Evolutionary conservation across 1,140 invertebrate genomes (phyloP).

Genomic region (Drosophila kepulauana): DNA sequence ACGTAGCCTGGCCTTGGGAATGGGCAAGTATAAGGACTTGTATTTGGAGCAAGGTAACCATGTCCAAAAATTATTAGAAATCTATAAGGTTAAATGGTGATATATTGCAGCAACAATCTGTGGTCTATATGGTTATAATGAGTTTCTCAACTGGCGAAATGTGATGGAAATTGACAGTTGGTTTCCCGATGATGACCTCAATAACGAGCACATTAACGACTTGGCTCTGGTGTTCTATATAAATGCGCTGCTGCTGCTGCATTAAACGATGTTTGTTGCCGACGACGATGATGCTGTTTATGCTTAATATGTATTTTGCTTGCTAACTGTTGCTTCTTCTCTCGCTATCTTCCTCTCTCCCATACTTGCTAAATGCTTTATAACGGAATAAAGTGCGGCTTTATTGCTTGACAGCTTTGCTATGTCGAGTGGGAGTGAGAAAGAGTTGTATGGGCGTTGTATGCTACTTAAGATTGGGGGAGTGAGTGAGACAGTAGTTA

Average conservation of each 20-base stretch:
- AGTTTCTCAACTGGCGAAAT: constrained; percentile 80
- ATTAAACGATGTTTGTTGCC: constrained; percentile 36
- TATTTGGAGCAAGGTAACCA: constrained; percentile 73
- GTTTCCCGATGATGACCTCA: constrained; percentile 43
- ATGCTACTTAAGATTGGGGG: constrained; percentile 53
- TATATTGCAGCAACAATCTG: constrained; percentile 66
- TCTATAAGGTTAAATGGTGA: constrained; percentile 18
- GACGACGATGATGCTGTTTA: constrained; percentile 1
- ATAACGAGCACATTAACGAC: constrained; percentile 65
- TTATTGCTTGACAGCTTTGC: constrained; percentile 63
- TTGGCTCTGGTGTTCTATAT: constrained; percentile 69
- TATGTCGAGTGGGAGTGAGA: neutral
- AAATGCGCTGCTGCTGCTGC: constrained; percentile 69
- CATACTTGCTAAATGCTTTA: constrained; percentile 18
- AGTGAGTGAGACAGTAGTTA: constrained; percentile 37
- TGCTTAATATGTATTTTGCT: constrained; percentile 5
- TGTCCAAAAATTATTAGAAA: neutral
- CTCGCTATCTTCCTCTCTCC: neutral
- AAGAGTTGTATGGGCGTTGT: constrained; percentile 14
- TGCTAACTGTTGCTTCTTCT: constrained; percentile 41
- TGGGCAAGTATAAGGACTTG: constrained; percentile 70
- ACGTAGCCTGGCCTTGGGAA: constrained; percentile 60
- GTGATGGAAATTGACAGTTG: constrained; percentile 74
- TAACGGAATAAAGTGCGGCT: constrained; percentile 71
- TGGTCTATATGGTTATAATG: constrained; percentile 73